Conservation (phyloP, 1,140 invertebrate species). For the Drosophila eugracilis region DNA sequence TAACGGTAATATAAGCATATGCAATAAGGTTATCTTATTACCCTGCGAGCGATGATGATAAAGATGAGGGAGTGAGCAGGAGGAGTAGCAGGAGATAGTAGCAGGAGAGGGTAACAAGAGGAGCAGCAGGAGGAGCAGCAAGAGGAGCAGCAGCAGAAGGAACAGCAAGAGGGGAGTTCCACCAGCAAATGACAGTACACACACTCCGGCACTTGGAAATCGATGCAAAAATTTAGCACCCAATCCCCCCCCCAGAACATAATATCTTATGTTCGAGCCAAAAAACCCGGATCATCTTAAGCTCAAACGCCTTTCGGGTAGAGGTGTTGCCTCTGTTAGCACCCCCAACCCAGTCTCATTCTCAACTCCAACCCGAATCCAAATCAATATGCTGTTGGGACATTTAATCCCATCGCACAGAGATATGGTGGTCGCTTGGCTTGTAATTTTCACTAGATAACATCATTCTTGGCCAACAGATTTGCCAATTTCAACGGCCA, state of each 20-base stretch:
- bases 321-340: no score
- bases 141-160: slow-evolving; percentile 1
- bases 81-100: no score
- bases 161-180: no score
- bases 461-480: slow-evolving; percentile 6
- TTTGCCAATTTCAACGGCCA: not conserved
- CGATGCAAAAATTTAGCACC: slow-evolving; percentile 69
- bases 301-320: slow-evolving; percentile 6
- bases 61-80: no score
- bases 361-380: no score
- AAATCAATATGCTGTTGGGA: not conserved
- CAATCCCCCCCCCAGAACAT: slow-evolving; percentile 15
- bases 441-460: slow-evolving; percentile 4
- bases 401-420: slow-evolving; percentile 9
- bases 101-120: no score
- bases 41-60: slow-evolving; percentile 47
- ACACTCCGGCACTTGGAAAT: slow-evolving; percentile 45
- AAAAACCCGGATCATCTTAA: slow-evolving; percentile 37
- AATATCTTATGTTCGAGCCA: slow-evolving; percentile 27
- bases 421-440: not conserved
- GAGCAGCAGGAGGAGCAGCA: no score
- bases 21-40: slow-evolving; percentile 83
- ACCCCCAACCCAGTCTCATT: no score
- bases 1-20: slow-evolving; percentile 80
- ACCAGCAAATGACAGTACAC: slow-evolving; percentile 47